Evolutionary conservation across 1,140 invertebrate genomes (phyloP).

Genomic region (Leucophenga varia): DNA sequence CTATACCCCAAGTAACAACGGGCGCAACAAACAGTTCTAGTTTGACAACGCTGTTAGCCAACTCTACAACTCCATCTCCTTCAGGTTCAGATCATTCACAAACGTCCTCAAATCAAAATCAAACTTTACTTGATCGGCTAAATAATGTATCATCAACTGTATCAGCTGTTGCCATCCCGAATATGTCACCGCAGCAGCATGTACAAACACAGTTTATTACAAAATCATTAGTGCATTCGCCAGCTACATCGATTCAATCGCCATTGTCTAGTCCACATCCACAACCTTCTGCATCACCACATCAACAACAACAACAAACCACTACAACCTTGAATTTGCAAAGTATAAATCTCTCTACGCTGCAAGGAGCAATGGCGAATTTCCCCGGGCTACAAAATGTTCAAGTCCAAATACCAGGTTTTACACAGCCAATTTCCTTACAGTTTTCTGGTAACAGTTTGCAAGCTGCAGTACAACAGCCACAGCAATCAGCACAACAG

Average conservation of each 20-base stretch:
- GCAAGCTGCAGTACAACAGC: slow-evolving; percentile 49
- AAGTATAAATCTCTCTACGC: slow-evolving; percentile 74
- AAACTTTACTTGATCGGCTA: slow-evolving; percentile 44
- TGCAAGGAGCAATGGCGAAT: slow-evolving; percentile 67
- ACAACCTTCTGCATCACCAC: slow-evolving; percentile 60
- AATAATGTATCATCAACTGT: slow-evolving; percentile 44
- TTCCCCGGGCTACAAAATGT: slow-evolving; percentile 78
- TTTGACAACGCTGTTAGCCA: slow-evolving; percentile 34
- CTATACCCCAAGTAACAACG: slow-evolving; percentile 36
- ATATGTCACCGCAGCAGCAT: slow-evolving; percentile 49
- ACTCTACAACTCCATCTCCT: slow-evolving; percentile 44
- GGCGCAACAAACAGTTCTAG: slow-evolving; percentile 7
- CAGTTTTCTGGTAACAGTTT: slow-evolving; percentile 68
- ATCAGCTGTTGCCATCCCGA: slow-evolving; percentile 34
- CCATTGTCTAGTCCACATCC: slow-evolving; percentile 66
- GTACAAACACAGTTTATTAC: slow-evolving; percentile 32
- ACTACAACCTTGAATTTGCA: slow-evolving; percentile 65
- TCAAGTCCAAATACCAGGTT: slow-evolving; percentile 74
- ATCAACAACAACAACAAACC: slow-evolving; percentile 39
- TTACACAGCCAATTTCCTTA: slow-evolving; percentile 75
- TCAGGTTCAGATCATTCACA: slow-evolving; percentile 52
- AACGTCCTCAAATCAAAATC: slow-evolving; percentile 47
- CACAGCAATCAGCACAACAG: slow-evolving; percentile 56
- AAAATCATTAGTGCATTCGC: slow-evolving; percentile 50
- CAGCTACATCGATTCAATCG: slow-evolving; percentile 55